Percentiles rank a stretch among this genome's conserved stretches.
These are phyloP conservation scores for Sinosuthora webbiana DNA, from an alignment of 2,113 vertebrate genomes.

Conservation along the genomic window DNA sequence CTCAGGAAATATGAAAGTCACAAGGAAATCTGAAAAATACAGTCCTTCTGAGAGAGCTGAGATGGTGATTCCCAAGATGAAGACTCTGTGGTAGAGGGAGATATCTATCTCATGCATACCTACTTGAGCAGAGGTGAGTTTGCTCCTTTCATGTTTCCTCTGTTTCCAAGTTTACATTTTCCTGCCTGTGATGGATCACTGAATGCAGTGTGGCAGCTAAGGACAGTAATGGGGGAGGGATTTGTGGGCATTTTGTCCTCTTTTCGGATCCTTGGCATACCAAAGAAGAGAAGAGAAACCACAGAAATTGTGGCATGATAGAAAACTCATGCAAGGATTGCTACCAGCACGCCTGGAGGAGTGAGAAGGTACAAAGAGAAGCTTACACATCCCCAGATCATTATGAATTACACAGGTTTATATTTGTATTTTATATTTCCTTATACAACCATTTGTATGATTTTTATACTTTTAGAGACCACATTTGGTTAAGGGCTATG, in stretches of 20 bases:
- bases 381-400: not conserved
- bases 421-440: not conserved
- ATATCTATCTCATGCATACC: fast-evolving
- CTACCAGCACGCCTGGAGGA: not conserved
- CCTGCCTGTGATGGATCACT: not conserved
- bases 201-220: not conserved
- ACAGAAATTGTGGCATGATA: not conserved
- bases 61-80: not conserved
- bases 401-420: not conserved
- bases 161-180: not conserved
- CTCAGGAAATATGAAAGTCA: not conserved
- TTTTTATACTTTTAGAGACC: not conserved
- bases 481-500: not conserved
- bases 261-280: fast-evolving
- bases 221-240: not conserved
- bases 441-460: not conserved
- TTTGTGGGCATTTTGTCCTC: not conserved
- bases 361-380: not conserved
- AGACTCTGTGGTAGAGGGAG: not conserved
- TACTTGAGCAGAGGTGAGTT: not conserved
- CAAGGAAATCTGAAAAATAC: not conserved
- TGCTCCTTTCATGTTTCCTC: not conserved
- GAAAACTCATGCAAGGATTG: not conserved
- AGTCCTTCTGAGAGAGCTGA: not conserved
- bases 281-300: not conserved